phyloP scores from a whole-genome alignment of 2,888 invertebrate genomes.

The Luperina nickerlii region DNA sequence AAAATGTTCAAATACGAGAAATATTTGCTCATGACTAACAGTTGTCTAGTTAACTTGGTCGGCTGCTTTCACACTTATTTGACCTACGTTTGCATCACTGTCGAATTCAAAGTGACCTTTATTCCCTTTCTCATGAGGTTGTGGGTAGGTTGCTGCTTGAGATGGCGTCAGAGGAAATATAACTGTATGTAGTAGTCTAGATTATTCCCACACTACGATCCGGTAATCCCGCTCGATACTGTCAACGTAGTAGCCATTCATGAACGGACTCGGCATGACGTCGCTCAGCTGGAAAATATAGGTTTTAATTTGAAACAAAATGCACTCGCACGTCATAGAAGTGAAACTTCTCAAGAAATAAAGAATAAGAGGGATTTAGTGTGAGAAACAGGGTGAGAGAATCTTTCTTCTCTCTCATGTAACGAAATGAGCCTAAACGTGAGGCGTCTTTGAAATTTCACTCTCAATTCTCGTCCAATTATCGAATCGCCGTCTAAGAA shows the following conservation, averaged over 20 bases:
- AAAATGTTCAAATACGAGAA: neutral
- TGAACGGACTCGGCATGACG: constrained; percentile 74
- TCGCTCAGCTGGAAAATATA: constrained; percentile 74
- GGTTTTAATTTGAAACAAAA: neutral
- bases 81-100: neutral
- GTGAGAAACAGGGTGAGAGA: neutral
- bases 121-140: neutral
- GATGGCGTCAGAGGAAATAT: neutral
- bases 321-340: neutral
- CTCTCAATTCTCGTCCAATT: neutral
- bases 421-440: neutral
- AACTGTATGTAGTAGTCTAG: neutral
- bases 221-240: constrained; percentile 78
- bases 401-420: neutral
- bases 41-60: neutral
- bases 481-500: neutral
- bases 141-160: neutral
- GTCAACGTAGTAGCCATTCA: constrained; percentile 83
- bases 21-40: neutral
- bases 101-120: neutral
- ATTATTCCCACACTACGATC: constrained; percentile 80
- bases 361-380: neutral
- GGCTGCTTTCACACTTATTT: neutral
- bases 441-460: neutral
- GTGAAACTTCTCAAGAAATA: neutral